Conservation (phyloP, 2,113 vertebrate species). For the Trematocara variabile region DNA sequence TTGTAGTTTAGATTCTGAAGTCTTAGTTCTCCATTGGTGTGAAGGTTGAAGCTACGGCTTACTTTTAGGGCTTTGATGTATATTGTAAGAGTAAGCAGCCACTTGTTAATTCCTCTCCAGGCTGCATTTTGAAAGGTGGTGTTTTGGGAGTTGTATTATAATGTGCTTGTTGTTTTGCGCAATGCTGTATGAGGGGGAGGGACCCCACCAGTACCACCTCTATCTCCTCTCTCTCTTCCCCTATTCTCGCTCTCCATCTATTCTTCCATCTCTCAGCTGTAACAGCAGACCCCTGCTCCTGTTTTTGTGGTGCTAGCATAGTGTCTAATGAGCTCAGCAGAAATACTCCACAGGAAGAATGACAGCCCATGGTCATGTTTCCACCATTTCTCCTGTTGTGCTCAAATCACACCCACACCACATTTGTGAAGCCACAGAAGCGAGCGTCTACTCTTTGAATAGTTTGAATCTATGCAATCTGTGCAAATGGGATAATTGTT, state of each 20-base stretch:
- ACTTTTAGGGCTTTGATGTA: constrained; percentile 48
- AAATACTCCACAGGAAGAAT: constrained; percentile 48
- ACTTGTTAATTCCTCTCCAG: constrained; percentile 41
- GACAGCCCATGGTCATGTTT: constrained; percentile 59
- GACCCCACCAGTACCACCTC: background rate
- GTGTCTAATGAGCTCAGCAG: constrained; percentile 65
- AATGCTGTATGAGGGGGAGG: background rate
- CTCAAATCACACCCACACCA: constrained; percentile 39
- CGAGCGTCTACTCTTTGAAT: background rate
- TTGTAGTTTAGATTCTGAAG: background rate
- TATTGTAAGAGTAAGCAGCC: constrained; percentile 53
- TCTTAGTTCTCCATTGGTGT: constrained; percentile 15
- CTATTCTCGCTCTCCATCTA: background rate
- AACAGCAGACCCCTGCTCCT: constrained; percentile 36
- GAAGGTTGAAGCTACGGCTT: constrained; percentile 19
- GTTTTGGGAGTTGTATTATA: constrained; percentile 26
- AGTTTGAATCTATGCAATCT: background rate
- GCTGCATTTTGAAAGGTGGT: constrained; percentile 22
- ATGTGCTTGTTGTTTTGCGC: constrained; percentile 44
- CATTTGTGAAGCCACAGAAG: constrained; percentile 4
- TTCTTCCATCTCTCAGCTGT: background rate
- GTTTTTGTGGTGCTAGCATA: constrained; percentile 32
- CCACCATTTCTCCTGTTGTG: constrained; percentile 23
- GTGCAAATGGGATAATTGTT: background rate
- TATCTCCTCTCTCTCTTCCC: background rate